Conservation (phyloP, 2,797 vertebrate species). For the Alcedo quadribrachys region DNA sequence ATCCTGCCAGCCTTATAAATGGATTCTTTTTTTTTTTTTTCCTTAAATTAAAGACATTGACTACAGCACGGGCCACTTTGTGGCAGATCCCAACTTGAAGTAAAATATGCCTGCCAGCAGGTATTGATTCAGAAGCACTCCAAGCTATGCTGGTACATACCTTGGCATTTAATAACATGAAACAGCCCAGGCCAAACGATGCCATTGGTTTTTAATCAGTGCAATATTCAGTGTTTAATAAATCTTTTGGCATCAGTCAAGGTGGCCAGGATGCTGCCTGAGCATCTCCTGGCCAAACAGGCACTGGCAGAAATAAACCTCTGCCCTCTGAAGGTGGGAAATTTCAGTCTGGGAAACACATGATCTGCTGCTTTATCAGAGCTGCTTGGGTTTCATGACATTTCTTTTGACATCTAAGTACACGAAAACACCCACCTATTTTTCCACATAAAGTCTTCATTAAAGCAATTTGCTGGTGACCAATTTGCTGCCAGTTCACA, state of each 20-base stretch:
- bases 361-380: neutral
- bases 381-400: neutral
- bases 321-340: neutral
- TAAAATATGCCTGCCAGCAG: neutral
- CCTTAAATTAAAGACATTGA: constrained; percentile 36
- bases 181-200: neutral
- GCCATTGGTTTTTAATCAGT: neutral
- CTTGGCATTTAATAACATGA: constrained; percentile 14
- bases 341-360: neutral
- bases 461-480: neutral
- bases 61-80: neutral
- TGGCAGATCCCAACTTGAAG: neutral
- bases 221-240: neutral
- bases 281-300: neutral
- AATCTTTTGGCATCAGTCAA: neutral
- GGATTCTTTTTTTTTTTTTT: neutral
- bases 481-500: neutral
- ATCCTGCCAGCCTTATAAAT: neutral
- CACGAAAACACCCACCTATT: neutral
- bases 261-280: neutral
- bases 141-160: neutral
- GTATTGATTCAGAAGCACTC: neutral
- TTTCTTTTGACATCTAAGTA: neutral
- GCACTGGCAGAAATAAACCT: neutral
- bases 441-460: neutral